A percentile compares a stretch with the other conserved stretches of the same genome.
phyloP scores from a whole-genome alignment of 2,888 invertebrate species.

The Agrotis puta region DNA sequence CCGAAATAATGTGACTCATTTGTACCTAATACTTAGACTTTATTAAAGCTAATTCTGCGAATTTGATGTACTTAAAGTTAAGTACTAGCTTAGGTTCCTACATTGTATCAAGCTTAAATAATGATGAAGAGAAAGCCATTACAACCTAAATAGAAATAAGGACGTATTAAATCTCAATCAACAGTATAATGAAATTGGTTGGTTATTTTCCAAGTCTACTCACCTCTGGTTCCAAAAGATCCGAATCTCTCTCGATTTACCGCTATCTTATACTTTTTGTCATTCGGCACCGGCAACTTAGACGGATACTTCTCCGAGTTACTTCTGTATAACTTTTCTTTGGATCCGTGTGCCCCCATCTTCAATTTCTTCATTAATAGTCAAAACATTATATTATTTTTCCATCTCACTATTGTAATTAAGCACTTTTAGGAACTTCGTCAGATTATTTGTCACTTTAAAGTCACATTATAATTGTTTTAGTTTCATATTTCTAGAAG shows the following conservation, averaged over 20 bases:
- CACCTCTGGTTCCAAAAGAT: conserved; percentile 93
- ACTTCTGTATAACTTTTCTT: conserved; percentile 93
- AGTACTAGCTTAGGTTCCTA: background rate
- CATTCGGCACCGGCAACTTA: conserved; percentile 90
- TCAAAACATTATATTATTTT: conserved; percentile 75
- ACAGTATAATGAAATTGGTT: conserved; percentile 39
- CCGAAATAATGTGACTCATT: conserved; percentile 39
- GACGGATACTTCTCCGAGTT: conserved; percentile 92
- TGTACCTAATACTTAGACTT: conserved; percentile 13
- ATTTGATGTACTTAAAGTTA: background rate
- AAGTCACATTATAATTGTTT: conserved; percentile 77
- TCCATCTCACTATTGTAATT: conserved; percentile 65
- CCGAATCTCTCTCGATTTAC: conserved; percentile 93
- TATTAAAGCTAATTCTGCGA: conserved; percentile 7
- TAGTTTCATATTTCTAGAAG: conserved; percentile 57
- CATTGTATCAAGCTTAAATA: conserved; percentile 2
- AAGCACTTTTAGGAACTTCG: conserved; percentile 75
- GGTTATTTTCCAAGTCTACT: conserved; percentile 67
- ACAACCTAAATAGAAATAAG: conserved; percentile 17
- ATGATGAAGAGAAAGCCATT: conserved; percentile 34
- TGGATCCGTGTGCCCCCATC: conserved; percentile 95
- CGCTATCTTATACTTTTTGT: conserved; percentile 91
- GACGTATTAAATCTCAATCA: conserved; percentile 37
- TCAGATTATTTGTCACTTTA: conserved; percentile 70
- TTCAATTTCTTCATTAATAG: conserved; percentile 84